Evolutionary conservation across 1,140 invertebrate genomes (phyloP), one percentile per base, ranked within the genome.

Genomic region (Gerris buenoi): DNA sequence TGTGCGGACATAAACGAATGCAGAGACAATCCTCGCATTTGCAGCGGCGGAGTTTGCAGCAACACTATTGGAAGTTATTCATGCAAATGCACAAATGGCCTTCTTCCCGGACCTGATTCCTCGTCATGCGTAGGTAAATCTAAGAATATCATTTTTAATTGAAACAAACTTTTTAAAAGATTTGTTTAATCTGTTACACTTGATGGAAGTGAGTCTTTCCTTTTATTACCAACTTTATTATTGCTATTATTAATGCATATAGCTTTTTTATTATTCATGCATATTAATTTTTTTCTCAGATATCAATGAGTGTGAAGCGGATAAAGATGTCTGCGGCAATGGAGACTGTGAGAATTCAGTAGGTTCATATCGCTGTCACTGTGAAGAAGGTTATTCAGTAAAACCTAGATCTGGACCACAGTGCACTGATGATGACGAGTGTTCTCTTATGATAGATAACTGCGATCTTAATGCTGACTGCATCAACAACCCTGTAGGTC

Each of bases 381-480:
- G 84, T 79, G 80, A 90, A 68, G 85, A 88, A 71, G 90, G 90
- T 5, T 92, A 89, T 76, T 90, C 88, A n/a, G 87, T 89, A 14
- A 89, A 90, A 77, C 85, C 84, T 0, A 85, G 87, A 63, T 79
- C 81, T 22, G 86, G 85, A 0, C 81, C 85, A 0, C 81, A 83
- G 15, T 91, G 88, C 71, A 85, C 85, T 18, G 91, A 94, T 75
- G 89, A 91, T 69, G 88, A 95, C 76, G 91, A 94, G 74, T 95
- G 91, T 77, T 70, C 76, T 15, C 81, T 88, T n/a, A 87, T 86
- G 28, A 85, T 84, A 10, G 86, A 87, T 73, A 84, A 85, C 66
- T 93, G 90, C 77, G 86, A 91, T 74, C 81, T 83, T 29, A 86
- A 89, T 76, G 90, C 90, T 1, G 85, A 87, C 67, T 95, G 91